phyloP scores from a whole-genome alignment of 2,113 vertebrate species.

The Pyxicephalus adspersus region DNA sequence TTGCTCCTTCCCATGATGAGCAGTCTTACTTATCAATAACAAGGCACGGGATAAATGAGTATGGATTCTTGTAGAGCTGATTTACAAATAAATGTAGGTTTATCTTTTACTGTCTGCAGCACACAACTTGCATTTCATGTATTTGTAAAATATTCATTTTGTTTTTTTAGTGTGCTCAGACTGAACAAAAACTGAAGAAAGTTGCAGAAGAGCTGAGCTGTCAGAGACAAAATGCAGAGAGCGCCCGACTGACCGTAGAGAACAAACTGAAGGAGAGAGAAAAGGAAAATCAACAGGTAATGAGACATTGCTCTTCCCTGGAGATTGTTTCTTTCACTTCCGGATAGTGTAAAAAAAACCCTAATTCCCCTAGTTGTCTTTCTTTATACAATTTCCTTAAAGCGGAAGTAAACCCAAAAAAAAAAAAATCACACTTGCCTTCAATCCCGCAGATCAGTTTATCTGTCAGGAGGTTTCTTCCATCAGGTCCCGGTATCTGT shows the following conservation, averaged over 20 bases:
- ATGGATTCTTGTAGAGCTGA: not conserved
- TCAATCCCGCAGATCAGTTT: no score
- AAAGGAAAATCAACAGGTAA: conserved; percentile 85
- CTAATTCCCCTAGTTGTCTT: not conserved
- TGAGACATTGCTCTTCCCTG: not conserved
- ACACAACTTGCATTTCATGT: not conserved
- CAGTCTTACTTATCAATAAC: no score
- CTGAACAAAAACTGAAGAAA: conserved; percentile 87
- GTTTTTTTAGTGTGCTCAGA: conserved; percentile 8
- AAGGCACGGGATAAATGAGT: not conserved
- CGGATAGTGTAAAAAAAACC: not conserved
- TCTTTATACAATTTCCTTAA: not conserved
- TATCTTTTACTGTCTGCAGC: not conserved
- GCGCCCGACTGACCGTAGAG: conserved; percentile 75
- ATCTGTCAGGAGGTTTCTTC: no score
- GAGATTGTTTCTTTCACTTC: not conserved
- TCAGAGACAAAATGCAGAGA: conserved; percentile 90
- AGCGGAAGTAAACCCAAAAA: not conserved
- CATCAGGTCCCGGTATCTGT: no score
- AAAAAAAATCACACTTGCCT: no score
- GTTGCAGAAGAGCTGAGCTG: conserved; percentile 87
- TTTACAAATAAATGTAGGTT: no score
- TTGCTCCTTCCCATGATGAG: no score
- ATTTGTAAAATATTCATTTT: not conserved
- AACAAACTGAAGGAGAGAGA: conserved; percentile 88